Conservation (phyloP, 2,888 invertebrate species). For the Coelogynopora nodosa region DNA sequence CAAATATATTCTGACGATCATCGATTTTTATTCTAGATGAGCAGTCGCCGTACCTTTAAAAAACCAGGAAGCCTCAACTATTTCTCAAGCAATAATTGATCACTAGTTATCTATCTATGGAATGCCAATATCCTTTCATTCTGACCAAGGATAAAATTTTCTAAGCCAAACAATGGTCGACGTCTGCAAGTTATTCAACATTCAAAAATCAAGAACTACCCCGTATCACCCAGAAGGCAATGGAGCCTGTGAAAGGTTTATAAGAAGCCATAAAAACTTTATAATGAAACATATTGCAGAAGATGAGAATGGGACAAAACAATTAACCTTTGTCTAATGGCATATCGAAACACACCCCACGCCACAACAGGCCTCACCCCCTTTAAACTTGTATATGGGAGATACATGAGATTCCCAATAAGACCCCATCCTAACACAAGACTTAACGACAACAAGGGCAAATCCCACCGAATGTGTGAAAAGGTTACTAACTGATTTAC, state of each 20-base stretch:
- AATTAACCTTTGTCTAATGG: background rate
- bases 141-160: background rate
- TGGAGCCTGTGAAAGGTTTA: background rate
- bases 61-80: background rate
- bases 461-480: background rate
- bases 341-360: background rate
- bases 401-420: background rate
- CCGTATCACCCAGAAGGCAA: background rate
- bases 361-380: background rate
- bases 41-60: background rate
- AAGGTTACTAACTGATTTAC: background rate
- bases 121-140: background rate
- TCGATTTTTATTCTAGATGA: background rate
- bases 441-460: background rate
- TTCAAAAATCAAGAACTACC: background rate
- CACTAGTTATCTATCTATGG: background rate
- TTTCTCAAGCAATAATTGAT: background rate
- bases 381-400: no score
- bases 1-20: background rate
- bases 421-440: background rate
- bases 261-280: background rate
- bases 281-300: background rate
- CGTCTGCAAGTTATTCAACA: background rate
- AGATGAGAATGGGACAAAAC: background rate
- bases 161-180: background rate